phyloP scores from a whole-genome alignment of 1,140 invertebrate species.

The Lepidurus arcticus region DNA sequence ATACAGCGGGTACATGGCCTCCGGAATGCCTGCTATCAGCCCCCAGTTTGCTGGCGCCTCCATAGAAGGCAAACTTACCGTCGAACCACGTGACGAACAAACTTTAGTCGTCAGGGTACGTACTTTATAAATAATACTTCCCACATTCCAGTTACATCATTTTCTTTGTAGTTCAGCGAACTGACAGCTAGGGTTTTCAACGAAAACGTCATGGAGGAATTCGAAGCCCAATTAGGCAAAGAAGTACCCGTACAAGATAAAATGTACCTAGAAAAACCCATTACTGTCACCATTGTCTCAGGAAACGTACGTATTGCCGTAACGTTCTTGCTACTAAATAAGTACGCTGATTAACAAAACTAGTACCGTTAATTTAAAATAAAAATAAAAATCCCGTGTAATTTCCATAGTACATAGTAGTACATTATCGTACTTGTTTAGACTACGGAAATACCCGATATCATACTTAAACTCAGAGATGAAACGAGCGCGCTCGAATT shows the following conservation, averaged over 20 bases:
- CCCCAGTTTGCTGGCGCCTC: slow-evolving; percentile 30
- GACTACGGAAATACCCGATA: too few species aligned
- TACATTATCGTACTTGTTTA: background rate
- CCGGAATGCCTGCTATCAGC: slow-evolving; percentile 34
- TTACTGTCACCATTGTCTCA: slow-evolving; percentile 25
- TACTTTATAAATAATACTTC: background rate
- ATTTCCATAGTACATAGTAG: too few species aligned
- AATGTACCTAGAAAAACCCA: slow-evolving; percentile 29
- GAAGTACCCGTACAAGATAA: slow-evolving; percentile 31
- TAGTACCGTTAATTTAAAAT: too few species aligned
- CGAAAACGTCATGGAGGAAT: slow-evolving; percentile 31
- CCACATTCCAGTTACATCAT: background rate
- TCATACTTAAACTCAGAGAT: too few species aligned
- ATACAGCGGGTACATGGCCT: slow-evolving; percentile 30
- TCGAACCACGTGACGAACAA: slow-evolving; percentile 33
- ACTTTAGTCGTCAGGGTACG: slow-evolving; percentile 31
- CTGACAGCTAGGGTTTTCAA: slow-evolving; percentile 25
- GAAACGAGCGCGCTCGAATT: too few species aligned
- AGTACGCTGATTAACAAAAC: too few species aligned
- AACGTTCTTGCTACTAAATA: background rate
- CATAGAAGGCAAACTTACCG: slow-evolving; percentile 30
- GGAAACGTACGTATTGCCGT: slow-evolving; percentile 26
- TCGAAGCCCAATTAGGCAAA: slow-evolving; percentile 28
- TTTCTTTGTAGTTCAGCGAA: background rate
- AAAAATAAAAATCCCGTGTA: too few species aligned